These are phyloP conservation scores for Plodia interpunctella DNA, from an alignment of 1,140 invertebrate species.

Conservation along the genomic window DNA sequence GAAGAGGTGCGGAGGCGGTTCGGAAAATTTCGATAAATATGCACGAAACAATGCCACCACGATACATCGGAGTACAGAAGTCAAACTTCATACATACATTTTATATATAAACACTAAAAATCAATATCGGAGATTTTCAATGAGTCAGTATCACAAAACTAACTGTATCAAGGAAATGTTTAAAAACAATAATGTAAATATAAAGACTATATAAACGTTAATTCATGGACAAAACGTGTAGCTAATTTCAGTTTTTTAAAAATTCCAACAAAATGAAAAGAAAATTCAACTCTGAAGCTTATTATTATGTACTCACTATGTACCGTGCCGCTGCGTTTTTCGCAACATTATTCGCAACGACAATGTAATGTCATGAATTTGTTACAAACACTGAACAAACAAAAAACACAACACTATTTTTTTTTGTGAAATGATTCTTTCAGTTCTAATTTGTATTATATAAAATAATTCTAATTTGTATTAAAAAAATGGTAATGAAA, in stretches of 20 bases:
- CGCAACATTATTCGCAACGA: neutral
- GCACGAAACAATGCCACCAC: slow-evolving; percentile 3
- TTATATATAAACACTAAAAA: neutral
- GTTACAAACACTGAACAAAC: neutral
- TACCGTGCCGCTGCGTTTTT: neutral
- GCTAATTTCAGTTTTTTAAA: too few species aligned
- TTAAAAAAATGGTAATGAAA: too few species aligned
- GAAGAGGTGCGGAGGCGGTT: neutral
- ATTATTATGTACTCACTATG: neutral
- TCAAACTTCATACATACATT: neutral
- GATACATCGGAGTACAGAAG: neutral
- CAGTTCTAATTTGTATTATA: too few species aligned
- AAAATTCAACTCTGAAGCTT: too few species aligned
- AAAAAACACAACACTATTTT: neutral
- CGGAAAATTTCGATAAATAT: slow-evolving; percentile 17
- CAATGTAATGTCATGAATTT: neutral
- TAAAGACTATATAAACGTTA: too few species aligned
- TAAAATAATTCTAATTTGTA: too few species aligned
- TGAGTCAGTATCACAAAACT: neutral
- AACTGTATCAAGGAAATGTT: too few species aligned
- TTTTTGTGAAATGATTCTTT: too few species aligned
- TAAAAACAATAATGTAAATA: too few species aligned
- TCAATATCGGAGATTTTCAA: neutral
- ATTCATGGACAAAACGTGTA: too few species aligned
- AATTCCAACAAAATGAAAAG: too few species aligned